A percentile compares a stretch with the other conserved stretches of the same genome.
These are phyloP conservation scores for Fistularia commersonii DNA, from an alignment of 2,797 vertebrate species.

Conservation along the genomic window DNA sequence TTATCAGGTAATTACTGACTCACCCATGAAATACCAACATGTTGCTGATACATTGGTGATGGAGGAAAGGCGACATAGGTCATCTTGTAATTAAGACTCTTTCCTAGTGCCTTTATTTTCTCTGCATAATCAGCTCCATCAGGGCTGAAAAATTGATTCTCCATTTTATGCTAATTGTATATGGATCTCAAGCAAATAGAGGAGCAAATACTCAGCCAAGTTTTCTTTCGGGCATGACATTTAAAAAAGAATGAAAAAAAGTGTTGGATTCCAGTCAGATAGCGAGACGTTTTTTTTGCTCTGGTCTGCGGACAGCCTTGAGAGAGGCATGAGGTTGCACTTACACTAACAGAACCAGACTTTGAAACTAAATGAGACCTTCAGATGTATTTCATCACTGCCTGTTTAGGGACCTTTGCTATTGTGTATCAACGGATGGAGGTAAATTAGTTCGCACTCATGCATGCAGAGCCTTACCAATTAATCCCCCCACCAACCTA, in stretches of 20 bases:
- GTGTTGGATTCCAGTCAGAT: conserved; percentile 55
- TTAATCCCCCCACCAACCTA: conserved; percentile 61
- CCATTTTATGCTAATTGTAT: conserved; percentile 70
- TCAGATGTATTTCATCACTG: conserved; percentile 66
- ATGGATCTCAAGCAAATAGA: conserved; percentile 60
- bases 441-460: conserved; percentile 71
- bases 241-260: conserved; percentile 59
- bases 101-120: conserved; percentile 63
- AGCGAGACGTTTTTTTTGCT: conserved; percentile 49
- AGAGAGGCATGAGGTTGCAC: conserved; percentile 35
- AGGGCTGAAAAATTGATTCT: conserved; percentile 70
- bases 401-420: conserved; percentile 61
- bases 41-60: conserved; percentile 34
- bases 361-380: conserved; percentile 55
- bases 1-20: conserved; percentile 56
- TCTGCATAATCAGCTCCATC: conserved; percentile 69
- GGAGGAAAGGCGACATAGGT: conserved; percentile 52
- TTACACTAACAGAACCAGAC: conserved; percentile 60
- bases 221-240: conserved; percentile 71
- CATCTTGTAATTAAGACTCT: conserved; percentile 69
- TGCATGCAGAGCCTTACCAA: conserved; percentile 62
- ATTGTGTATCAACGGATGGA: conserved; percentile 65
- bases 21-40: conserved; percentile 60
- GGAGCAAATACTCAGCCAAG: conserved; percentile 66
- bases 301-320: conserved; percentile 23